Conservation (phyloP, 2,113 vertebrate species). For the Apodemus speciosus region DNA sequence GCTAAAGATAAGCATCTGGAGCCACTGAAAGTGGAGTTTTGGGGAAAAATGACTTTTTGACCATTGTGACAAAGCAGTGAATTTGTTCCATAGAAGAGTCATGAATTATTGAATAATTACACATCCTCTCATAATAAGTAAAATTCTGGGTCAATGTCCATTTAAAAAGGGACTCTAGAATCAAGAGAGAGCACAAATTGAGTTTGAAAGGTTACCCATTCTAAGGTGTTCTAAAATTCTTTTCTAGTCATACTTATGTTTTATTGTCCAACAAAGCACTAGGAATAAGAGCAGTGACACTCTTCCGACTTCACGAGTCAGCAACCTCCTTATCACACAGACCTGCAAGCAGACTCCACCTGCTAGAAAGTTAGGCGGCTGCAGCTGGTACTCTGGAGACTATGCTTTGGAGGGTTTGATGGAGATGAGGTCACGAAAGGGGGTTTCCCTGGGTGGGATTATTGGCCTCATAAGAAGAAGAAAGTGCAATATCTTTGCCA, state of each 20-base stretch:
- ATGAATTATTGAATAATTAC: slow-evolving; percentile 62
- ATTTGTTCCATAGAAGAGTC: slow-evolving; percentile 25
- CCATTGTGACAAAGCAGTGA: slow-evolving; percentile 56
- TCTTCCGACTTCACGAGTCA: neutral
- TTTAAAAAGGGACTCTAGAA: slow-evolving; percentile 56
- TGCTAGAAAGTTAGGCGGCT: neutral
- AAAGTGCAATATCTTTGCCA: neutral
- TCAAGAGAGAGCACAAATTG: slow-evolving; percentile 61
- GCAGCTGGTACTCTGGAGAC: neutral
- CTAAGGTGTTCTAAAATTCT: slow-evolving; percentile 57
- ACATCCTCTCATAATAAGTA: slow-evolving; percentile 68
- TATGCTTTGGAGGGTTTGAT: neutral
- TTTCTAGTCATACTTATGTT: slow-evolving; percentile 44
- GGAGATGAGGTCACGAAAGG: neutral
- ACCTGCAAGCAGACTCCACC: neutral
- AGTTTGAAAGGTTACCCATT: slow-evolving; percentile 54
- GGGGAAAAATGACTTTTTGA: slow-evolving; percentile 65
- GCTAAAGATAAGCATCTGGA: neutral
- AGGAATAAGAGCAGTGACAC: neutral
- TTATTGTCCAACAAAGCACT: slow-evolving; percentile 35
- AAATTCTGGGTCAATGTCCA: slow-evolving; percentile 69
- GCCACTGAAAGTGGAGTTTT: slow-evolving; percentile 32
- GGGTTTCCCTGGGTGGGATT: neutral
- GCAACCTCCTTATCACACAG: neutral
- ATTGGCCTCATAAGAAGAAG: neutral